A percentile compares a stretch with the other conserved stretches of the same genome.
Evolutionary conservation across 2,888 invertebrate genomes (phyloP).

Genomic region (Synanthedon andrenaeformis): DNA sequence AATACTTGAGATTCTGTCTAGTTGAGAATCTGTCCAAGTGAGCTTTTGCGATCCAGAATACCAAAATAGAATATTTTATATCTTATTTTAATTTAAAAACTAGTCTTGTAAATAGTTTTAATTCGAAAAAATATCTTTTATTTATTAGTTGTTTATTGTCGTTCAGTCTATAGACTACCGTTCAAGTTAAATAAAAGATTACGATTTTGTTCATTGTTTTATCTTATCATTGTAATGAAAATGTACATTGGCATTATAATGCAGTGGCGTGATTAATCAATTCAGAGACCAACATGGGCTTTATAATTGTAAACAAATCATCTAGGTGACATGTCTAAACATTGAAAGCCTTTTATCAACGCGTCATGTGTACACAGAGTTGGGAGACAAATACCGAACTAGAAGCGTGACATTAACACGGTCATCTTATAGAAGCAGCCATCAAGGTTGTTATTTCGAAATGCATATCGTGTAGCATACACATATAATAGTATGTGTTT

Average conservation of each 20-base stretch:
- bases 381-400: conserved; percentile 13
- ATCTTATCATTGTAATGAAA: conserved; percentile 36
- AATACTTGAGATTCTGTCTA: too few species aligned
- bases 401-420: conserved; percentile 40
- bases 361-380: conserved; percentile 15
- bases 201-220: conserved; percentile 7
- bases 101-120: too few species aligned
- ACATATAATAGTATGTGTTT: background rate
- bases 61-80: too few species aligned
- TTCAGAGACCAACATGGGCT: conserved; percentile 33
- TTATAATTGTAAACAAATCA: conserved; percentile 36
- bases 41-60: too few species aligned
- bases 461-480: conserved; percentile 5
- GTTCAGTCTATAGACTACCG: background rate
- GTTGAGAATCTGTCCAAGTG: too few species aligned
- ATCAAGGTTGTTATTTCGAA: conserved; percentile 25
- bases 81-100: too few species aligned
- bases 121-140: too few species aligned
- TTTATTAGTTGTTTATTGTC: too few species aligned
- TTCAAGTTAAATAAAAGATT: background rate
- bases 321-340: conserved; percentile 39
- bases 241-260: conserved; percentile 42
- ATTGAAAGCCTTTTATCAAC: conserved; percentile 24
- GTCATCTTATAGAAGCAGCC: conserved; percentile 21
- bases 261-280: conserved; percentile 41